Evolutionary conservation across 2,113 vertebrate species (phyloP), one percentile per base, ranked within the genome.

Genomic region (cat (Felis catus)): DNA sequence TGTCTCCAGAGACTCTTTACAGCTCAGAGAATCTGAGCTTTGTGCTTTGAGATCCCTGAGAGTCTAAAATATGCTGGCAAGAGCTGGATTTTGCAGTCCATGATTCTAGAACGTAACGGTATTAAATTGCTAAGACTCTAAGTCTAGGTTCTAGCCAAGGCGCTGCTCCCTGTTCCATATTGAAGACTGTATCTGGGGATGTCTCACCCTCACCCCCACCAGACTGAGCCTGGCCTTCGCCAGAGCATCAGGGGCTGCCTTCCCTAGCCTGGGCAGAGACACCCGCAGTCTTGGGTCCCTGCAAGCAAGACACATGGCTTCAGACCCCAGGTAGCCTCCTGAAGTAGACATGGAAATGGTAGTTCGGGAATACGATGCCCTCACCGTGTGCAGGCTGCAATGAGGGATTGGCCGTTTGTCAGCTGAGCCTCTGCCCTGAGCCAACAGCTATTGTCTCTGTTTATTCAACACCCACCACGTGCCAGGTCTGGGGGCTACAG

Each of bases 31-130:
- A 70, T 63, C 93, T 71, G 66, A 78, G 65, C 74, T 66, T 70
- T 79, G 63, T 76, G 74, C 51, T 97, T 81, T 84, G 89, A 95
- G 71, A 29, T 80, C 41, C 71, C 61, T 65, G 65, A 80, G 81
- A 73, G 80, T 58, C 41, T 95, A 66, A 93, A 61, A 63, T 36
- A 29, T 1, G 2, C 65, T 74, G 21, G 39, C 88, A 86, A 71
- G 58, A 68, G 58, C 45, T 82, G 80, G 63, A 1, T 87, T 89
- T 89, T 65, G 48, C 5, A 53, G 12, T 25, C 23, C 9, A 14
- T n/a, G 70, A 65, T 48, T 97, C 58, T 80, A 73, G 74, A 95
- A 76, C 12, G 16, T 33, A 13, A 3, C 12, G 31, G 45, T 41
- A 70, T 66, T 53, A 19, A 92, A 41, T 23, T 48, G 71, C 66